Conservation (phyloP, 2,888 invertebrate genomes). For the Poecilus cupreus region DNA sequence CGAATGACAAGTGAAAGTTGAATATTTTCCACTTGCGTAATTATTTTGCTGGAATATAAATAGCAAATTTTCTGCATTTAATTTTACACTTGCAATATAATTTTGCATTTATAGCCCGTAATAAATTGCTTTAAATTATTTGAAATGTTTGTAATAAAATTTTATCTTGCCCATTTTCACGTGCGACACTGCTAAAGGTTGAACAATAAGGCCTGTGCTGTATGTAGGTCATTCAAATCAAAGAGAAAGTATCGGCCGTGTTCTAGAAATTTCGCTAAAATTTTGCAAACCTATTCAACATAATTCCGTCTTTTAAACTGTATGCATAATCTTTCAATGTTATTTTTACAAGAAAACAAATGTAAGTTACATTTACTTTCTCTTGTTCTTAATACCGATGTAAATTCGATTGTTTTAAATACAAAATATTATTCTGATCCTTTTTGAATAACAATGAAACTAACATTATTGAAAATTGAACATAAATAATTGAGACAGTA, state of each 20-base stretch:
- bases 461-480: not conserved
- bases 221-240: slow-evolving; percentile 27
- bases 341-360: not conserved
- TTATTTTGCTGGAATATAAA: not conserved
- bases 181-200: not conserved
- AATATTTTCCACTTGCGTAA: not conserved
- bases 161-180: not conserved
- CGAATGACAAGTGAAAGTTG: not conserved
- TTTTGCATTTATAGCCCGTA: not conserved
- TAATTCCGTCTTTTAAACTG: not conserved
- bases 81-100: not conserved
- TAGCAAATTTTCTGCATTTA: too few species aligned
- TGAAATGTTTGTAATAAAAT: not conserved
- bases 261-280: slow-evolving; percentile 35
- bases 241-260: slow-evolving; percentile 35
- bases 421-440: too few species aligned
- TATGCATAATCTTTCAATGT: not conserved
- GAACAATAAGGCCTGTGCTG: slow-evolving; percentile 7
- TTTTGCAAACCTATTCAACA: not conserved
- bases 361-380: slow-evolving; percentile 2
- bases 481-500: not conserved
- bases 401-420: not conserved
- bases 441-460: not conserved
- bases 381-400: not conserved
- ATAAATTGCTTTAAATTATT: too few species aligned